Conservation (phyloP, 2,113 vertebrate genomes). For the Vidua chalybeata region DNA sequence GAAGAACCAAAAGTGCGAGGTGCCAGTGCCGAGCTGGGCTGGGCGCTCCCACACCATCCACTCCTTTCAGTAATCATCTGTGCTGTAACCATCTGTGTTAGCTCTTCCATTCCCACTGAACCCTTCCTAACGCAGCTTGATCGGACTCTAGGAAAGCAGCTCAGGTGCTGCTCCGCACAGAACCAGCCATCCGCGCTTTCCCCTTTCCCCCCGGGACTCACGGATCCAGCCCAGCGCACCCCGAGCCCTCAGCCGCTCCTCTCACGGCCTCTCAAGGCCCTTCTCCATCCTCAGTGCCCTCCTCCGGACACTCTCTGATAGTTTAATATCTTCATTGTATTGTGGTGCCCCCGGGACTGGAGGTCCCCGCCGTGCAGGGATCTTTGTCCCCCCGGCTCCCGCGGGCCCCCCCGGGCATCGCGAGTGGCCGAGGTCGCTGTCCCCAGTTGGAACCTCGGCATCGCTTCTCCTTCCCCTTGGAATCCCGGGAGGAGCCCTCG, state of each 20-base stretch:
- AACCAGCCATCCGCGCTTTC: not conserved
- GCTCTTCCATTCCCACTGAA: not conserved
- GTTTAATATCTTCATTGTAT: fast-evolving
- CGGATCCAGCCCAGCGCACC: not conserved
- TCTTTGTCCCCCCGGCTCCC: not conserved
- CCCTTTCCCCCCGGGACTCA: fast-evolving
- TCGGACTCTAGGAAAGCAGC: not conserved
- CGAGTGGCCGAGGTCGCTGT: fast-evolving
- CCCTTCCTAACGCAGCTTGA: not conserved
- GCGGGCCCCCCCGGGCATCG: not conserved
- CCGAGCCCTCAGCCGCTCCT: not conserved
- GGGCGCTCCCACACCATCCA: fast-evolving
- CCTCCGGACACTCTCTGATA: not conserved
- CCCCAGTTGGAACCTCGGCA: fast-evolving
- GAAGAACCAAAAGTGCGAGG: not conserved
- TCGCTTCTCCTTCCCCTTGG: not conserved
- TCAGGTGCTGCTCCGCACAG: not conserved
- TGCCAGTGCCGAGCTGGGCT: not conserved
- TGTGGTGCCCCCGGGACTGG: not conserved
- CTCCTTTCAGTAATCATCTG: not conserved
- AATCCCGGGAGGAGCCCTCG: fast-evolving
- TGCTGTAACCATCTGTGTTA: not conserved
- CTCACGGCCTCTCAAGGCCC: not conserved
- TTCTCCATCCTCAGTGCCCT: not conserved
- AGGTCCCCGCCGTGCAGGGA: not conserved